phyloP scores from a whole-genome alignment of 2,888 invertebrate genomes.

The Tipula vernalis region DNA sequence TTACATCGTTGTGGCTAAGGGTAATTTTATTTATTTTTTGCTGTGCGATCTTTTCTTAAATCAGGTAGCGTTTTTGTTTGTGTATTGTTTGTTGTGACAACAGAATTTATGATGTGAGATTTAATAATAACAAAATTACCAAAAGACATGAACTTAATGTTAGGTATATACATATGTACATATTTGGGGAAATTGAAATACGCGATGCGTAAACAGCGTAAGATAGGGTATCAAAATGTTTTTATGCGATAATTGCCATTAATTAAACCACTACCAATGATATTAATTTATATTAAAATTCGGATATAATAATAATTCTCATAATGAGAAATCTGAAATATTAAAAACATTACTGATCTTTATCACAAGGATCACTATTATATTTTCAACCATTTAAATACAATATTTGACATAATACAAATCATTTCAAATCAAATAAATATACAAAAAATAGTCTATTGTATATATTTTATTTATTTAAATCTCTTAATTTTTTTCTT shows the following conservation, averaged over 20 bases:
- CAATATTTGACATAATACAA: neutral
- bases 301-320: neutral
- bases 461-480: neutral
- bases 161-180: neutral
- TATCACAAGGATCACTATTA: neutral
- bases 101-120: constrained; percentile 10
- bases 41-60: neutral
- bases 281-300: neutral
- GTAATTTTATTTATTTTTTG: neutral
- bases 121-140: neutral
- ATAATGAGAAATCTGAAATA: neutral
- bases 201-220: neutral
- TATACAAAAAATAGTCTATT: neutral
- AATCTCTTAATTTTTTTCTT: neutral
- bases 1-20: neutral
- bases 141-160: neutral
- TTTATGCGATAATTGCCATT: neutral
- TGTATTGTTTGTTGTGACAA: neutral
- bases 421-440: neutral
- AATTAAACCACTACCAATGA: no score
- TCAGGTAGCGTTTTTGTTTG: neutral
- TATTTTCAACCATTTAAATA: neutral
- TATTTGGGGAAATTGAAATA: neutral
- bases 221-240: neutral
- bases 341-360: neutral